A percentile compares a stretch with the other conserved stretches of the same genome.
Evolutionary conservation across 2,113 vertebrate genomes (phyloP).

Genomic region (Bathybates hornii): DNA sequence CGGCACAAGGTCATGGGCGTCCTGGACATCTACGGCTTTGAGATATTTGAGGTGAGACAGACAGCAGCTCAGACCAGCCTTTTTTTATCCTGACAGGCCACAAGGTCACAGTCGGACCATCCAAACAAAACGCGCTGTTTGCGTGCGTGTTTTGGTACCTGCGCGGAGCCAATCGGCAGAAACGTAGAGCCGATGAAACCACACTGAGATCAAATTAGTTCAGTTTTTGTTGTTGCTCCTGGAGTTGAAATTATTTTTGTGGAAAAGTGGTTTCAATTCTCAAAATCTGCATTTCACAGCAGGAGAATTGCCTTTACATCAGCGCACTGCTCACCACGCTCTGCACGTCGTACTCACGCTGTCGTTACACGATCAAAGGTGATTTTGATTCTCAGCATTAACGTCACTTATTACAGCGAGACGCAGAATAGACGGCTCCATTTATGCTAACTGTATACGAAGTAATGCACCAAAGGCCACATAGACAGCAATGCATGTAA

Average conservation of each 20-base stretch:
- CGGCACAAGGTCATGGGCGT: conserved; percentile 99
- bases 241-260: background rate
- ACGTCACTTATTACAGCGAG: background rate
- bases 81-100: background rate
- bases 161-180: conserved; percentile 6
- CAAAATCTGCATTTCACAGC: background rate
- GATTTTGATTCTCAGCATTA: background rate
- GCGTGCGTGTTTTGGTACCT: background rate
- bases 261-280: background rate
- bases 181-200: conserved; percentile 1
- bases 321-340: background rate
- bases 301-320: background rate
- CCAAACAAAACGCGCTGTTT: background rate
- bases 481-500: background rate
- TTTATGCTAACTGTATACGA: background rate
- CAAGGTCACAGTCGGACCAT: background rate
- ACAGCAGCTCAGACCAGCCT: background rate
- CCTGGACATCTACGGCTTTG: conserved; percentile 97
- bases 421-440: background rate
- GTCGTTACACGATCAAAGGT: background rate
- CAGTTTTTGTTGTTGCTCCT: conserved; percentile 2
- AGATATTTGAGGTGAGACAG: conserved; percentile 95
- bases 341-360: background rate
- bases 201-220: conserved; percentile 39
- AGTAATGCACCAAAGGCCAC: background rate